Conservation (phyloP, 2,888 invertebrate species). For the Corbicula japonica region DNA sequence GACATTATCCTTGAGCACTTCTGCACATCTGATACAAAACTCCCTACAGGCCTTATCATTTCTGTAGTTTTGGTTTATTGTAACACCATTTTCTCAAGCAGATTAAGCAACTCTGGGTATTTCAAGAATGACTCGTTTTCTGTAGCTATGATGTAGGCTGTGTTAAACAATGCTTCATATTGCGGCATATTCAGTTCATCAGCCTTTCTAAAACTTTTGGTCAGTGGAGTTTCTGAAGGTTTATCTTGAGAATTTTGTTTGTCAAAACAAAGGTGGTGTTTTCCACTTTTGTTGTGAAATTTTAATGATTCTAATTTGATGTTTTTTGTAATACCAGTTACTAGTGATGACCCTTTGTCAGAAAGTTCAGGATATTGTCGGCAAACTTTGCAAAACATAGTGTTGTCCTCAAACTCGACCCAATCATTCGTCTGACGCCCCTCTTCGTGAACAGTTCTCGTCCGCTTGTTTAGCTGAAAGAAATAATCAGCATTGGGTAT, state of each 20-base stretch:
- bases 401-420: slow-evolving; percentile 11
- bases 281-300: slow-evolving; percentile 38
- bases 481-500: no score
- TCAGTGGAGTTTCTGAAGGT: slow-evolving; percentile 20
- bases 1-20: slow-evolving; percentile 31
- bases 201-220: slow-evolving; percentile 22
- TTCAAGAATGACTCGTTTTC: slow-evolving; percentile 41
- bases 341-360: slow-evolving; percentile 20
- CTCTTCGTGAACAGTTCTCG: not conserved
- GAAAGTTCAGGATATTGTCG: slow-evolving; percentile 9
- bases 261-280: slow-evolving; percentile 35
- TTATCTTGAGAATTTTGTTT: slow-evolving; percentile 20
- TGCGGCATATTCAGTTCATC: slow-evolving; percentile 15
- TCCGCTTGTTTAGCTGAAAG: no score
- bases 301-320: slow-evolving; percentile 35
- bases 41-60: slow-evolving; percentile 38
- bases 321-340: slow-evolving; percentile 16
- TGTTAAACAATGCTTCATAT: slow-evolving; percentile 37
- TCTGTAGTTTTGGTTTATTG: slow-evolving; percentile 29
- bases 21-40: slow-evolving; percentile 20
- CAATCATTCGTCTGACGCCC: not conserved
- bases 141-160: slow-evolving; percentile 41
- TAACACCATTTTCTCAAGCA: slow-evolving; percentile 29
- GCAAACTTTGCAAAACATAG: slow-evolving; percentile 26
- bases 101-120: slow-evolving; percentile 28